A percentile compares a stretch with the other conserved stretches of the same genome.
Evolutionary conservation across 2,888 invertebrate species (phyloP).

Genomic region (Volucella inflata): DNA sequence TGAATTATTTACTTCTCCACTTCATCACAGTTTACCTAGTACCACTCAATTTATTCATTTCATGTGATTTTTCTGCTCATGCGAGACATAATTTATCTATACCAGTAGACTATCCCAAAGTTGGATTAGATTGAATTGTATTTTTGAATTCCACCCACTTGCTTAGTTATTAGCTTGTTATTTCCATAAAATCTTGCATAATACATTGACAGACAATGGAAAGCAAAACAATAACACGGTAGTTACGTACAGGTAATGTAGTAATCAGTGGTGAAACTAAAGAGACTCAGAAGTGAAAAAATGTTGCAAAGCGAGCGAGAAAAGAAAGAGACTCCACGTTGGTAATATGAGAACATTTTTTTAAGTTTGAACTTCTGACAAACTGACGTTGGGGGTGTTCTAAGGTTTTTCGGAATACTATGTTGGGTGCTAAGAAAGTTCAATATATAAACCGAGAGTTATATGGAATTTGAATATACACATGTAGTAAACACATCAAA

Average conservation of each 20-base stretch:
- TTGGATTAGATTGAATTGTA: constrained; percentile 9
- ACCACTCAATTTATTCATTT: constrained; percentile 6
- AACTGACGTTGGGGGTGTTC: too few species aligned
- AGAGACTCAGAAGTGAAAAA: neutral
- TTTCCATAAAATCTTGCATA: constrained; percentile 39
- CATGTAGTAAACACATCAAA: too few species aligned
- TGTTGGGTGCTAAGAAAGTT: too few species aligned
- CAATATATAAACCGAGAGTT: too few species aligned
- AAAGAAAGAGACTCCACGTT: too few species aligned
- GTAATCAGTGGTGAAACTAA: neutral
- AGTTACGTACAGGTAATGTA: neutral
- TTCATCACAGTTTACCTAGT: neutral
- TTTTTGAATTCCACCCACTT: constrained; percentile 26
- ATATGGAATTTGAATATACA: too few species aligned
- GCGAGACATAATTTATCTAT: neutral
- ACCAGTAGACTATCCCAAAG: neutral
- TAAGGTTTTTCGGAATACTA: too few species aligned
- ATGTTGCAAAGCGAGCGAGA: neutral
- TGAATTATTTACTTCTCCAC: too few species aligned
- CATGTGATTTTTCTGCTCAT: neutral
- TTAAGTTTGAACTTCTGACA: too few species aligned
- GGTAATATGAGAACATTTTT: too few species aligned
- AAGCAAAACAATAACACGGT: constrained; percentile 24
- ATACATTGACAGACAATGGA: constrained; percentile 29
- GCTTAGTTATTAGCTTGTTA: constrained; percentile 1